phyloP scores from a whole-genome alignment of 2,113 vertebrate genomes.

The Oreochromis niloticus region DNA sequence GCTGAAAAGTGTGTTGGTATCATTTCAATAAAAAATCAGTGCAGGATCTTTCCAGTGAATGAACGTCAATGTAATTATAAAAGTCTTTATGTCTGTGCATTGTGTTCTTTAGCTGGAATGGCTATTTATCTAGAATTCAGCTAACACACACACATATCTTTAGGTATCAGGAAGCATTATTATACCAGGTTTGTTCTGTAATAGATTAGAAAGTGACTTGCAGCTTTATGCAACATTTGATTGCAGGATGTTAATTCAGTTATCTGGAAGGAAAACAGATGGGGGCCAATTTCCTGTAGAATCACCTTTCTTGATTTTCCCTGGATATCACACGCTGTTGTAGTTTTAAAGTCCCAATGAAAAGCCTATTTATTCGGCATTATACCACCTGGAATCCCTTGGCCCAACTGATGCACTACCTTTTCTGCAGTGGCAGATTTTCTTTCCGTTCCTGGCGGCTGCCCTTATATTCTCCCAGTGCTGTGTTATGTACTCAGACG shows the following conservation, averaged over 20 bases:
- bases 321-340: not conserved
- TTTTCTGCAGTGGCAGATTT: not conserved
- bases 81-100: not conserved
- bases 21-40: not conserved
- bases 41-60: not conserved
- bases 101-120: not conserved
- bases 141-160: not conserved
- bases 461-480: not conserved
- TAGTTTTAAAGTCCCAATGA: conserved; percentile 20
- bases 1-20: not conserved
- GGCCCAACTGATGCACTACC: not conserved
- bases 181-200: not conserved
- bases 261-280: conserved; percentile 9
- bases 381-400: conserved; percentile 7
- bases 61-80: not conserved
- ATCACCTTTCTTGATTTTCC: not conserved
- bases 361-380: conserved; percentile 14
- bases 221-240: not conserved
- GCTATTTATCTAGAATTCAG: not conserved
- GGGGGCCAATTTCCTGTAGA: conserved; percentile 1
- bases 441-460: not conserved
- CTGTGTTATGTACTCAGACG: not conserved
- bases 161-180: not conserved
- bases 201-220: not conserved
- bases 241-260: not conserved